These are phyloP conservation scores for Bagarius yarrelli DNA, from an alignment of 2,113 vertebrate species.

Conservation along the genomic window DNA sequence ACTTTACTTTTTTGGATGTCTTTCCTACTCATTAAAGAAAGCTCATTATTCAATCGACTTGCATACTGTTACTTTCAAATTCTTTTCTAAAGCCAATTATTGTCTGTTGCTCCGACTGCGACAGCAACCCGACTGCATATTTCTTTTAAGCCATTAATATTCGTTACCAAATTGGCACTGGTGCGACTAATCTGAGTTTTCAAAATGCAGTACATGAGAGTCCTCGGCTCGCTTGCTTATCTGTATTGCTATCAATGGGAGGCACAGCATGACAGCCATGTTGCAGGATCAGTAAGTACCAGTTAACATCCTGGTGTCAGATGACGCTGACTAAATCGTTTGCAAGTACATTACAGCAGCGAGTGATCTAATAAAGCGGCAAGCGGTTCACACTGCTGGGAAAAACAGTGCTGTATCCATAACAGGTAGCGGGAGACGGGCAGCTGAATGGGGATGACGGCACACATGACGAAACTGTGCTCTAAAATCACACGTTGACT, in stretches of 20 bases:
- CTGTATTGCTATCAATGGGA: background rate
- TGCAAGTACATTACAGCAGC: background rate
- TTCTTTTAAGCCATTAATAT: background rate
- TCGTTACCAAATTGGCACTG: background rate
- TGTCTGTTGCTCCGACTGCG: background rate
- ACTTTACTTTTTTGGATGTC: background rate
- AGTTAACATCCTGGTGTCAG: background rate
- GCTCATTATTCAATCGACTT: slow-evolving; percentile 2
- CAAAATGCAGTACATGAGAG: background rate
- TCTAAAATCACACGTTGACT: slow-evolving; percentile 22
- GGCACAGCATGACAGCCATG: background rate
- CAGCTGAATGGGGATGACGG: slow-evolving; percentile 23
- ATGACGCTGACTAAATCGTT: background rate
- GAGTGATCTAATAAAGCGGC: background rate
- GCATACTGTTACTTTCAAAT: background rate
- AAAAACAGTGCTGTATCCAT: background rate
- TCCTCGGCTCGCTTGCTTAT: background rate
- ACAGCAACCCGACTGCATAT: background rate
- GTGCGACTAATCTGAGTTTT: background rate
- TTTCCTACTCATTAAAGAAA: slow-evolving; percentile 3
- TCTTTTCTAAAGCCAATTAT: background rate
- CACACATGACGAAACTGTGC: slow-evolving; percentile 12
- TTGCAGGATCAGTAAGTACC: background rate
- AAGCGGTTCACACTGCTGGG: background rate
- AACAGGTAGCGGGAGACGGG: background rate